These are phyloP conservation scores for Parasteatoda tepidariorum DNA, from an alignment of 1,140 invertebrate genomes.

Conservation along the genomic window DNA sequence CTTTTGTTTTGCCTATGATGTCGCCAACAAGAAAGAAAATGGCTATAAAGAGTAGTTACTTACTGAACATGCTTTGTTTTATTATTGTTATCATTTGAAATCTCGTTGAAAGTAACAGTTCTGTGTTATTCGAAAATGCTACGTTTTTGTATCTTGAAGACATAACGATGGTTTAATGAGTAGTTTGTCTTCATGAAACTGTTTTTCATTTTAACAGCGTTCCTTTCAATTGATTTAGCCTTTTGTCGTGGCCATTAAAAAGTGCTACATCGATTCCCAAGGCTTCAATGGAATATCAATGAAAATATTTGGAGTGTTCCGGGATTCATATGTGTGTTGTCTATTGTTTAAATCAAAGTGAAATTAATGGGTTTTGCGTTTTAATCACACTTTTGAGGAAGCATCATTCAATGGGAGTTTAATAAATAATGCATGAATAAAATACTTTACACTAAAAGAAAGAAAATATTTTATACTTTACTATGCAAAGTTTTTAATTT, in stretches of 20 bases:
- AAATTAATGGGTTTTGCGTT: too few species aligned
- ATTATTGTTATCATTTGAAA: not conserved
- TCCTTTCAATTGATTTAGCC: constrained; percentile 1
- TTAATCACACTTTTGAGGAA: too few species aligned
- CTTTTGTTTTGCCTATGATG: not conserved
- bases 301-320: not conserved
- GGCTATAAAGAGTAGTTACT: not conserved
- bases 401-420: too few species aligned
- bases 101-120: not conserved
- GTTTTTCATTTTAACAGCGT: constrained; percentile 3
- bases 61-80: not conserved
- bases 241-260: not conserved
- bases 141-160: not conserved
- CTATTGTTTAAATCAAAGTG: too few species aligned
- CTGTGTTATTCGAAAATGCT: not conserved
- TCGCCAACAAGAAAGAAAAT: not conserved
- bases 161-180: not conserved
- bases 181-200: not conserved
- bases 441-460: too few species aligned
- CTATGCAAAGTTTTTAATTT: too few species aligned
- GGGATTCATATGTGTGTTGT: too few species aligned
- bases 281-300: not conserved
- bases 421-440: too few species aligned
- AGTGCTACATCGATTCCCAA: not conserved
- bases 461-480: too few species aligned